Conservation (phyloP, 2,888 invertebrate species). For the Geophilus truncorum region DNA sequence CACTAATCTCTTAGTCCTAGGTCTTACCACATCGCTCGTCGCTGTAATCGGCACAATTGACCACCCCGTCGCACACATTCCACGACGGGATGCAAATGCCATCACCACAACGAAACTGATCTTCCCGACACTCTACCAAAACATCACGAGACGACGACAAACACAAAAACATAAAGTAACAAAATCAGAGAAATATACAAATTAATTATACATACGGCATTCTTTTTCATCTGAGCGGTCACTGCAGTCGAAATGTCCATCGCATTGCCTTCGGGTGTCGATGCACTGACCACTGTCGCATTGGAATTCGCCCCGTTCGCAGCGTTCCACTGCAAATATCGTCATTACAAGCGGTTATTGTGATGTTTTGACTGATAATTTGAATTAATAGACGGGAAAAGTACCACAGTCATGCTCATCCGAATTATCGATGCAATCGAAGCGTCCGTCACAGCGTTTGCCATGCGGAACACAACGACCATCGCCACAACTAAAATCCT, state of each 20-base stretch:
- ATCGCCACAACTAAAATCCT: conserved; percentile 65
- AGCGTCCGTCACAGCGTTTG: conserved; percentile 66
- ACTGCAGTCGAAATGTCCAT: conserved; percentile 47
- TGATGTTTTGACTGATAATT: neutral
- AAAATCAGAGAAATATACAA: conserved; percentile 33
- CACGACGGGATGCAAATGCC: conserved; percentile 58
- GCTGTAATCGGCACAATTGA: conserved; percentile 59
- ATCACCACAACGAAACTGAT: conserved; percentile 58
- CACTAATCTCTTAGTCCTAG: too few species aligned
- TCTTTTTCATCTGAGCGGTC: conserved; percentile 41
- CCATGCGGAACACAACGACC: conserved; percentile 66
- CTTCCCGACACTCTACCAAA: conserved; percentile 34
- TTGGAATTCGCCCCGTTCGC: conserved; percentile 2
- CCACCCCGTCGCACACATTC: conserved; percentile 56
- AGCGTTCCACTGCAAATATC: neutral
- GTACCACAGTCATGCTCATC: conserved; percentile 66
- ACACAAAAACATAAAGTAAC: neutral
- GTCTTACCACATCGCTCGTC: conserved; percentile 55
- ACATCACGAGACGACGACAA: neutral
- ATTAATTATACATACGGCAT: conserved; percentile 25
- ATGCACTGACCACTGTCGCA: conserved; percentile 38
- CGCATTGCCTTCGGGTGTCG: conserved; percentile 52
- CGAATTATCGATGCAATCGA: conserved; percentile 67
- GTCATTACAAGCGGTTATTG: neutral
- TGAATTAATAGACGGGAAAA: neutral